Base-by-base conservation (phyloP, 2,888 invertebrate genomes). In the Idaea biselata region DNA sequence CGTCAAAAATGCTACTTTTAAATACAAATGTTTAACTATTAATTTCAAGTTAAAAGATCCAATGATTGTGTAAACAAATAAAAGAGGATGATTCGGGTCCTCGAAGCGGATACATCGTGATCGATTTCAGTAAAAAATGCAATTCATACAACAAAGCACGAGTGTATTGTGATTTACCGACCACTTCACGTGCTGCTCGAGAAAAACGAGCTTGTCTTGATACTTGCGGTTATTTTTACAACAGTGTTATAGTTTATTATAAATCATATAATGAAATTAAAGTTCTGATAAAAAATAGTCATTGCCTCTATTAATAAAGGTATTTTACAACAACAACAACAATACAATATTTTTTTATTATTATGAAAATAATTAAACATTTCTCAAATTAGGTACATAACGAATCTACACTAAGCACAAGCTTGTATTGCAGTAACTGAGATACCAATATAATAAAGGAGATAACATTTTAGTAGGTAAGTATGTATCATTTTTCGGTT, bases 101-200 rank as follows among this genome's bases (percentile, higher is more conserved):
- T 72, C 68, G 68, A 79, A 79, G 78, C 82, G 84, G 84, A 80
- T 81, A 76, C 75, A 69, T 75, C 79, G 79, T 83, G 90, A 89
- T 89, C 88, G 86, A 89, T 90, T 90, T 89, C 89, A 83, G 80
- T 83, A 88, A 89, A 90, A 91, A 89, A 89, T 78, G 85, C 87
- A 86, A 89, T 87, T 84, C 88, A 86, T 86, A 88, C 82, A 84
- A 89, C 85, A 87, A 88, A 81, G 84, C 87, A 84, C 81, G 81
- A 81, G 82, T 74, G 78, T 77, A 85, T 87, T 88, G 89, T 88
- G 85, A 86, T 83, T 79, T 84, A 79, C 80, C 84, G 82, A 82
- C 83, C 79, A 83, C 81, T 80, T 79, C 80, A 18, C 44, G 14
- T 44, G 14, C 44, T 44, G 44, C 80, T 77, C 74, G 74, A 74